Evolutionary conservation across 1,140 invertebrate genomes (phyloP).

Genomic region (Portunus trituberculatus): DNA sequence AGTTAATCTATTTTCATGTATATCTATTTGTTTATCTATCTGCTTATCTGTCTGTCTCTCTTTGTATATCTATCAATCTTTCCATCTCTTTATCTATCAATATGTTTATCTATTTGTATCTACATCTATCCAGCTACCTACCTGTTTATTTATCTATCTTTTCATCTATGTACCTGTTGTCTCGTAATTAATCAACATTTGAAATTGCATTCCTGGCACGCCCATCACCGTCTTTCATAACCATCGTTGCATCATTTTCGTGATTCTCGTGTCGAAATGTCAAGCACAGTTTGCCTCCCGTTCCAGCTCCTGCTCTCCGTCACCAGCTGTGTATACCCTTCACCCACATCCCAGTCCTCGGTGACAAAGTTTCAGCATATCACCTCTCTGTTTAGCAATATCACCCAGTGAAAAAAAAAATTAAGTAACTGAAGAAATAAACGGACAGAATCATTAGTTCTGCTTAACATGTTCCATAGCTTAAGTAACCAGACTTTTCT

Average conservation of each 20-base stretch:
- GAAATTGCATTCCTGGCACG: not conserved
- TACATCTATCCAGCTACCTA: too few relatives aligned
- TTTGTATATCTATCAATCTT: too few relatives aligned
- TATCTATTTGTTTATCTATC: not conserved
- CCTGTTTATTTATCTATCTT: too few relatives aligned
- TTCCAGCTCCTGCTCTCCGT: not conserved
- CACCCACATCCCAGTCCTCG: not conserved
- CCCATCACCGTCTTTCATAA: not conserved
- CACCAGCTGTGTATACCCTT: not conserved
- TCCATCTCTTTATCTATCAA: too few relatives aligned
- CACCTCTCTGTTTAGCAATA: not conserved
- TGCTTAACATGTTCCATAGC: too few relatives aligned
- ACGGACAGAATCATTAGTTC: too few relatives aligned
- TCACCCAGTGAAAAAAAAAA: too few relatives aligned
- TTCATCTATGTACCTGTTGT: too few relatives aligned
- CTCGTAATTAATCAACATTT: too few relatives aligned
- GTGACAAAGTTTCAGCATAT: not conserved
- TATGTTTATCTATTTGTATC: too few relatives aligned
- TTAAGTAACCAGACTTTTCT: too few relatives aligned
- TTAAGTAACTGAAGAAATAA: too few relatives aligned
- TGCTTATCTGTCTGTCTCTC: not conserved
- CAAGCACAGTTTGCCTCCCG: not conserved
- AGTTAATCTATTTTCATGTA: not conserved
- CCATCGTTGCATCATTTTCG: not conserved
- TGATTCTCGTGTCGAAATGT: not conserved